Evolutionary conservation across 1,140 invertebrate genomes (phyloP), one percentile per base, ranked within the genome.

Genomic region (Pseudomyrmex gracilis): DNA sequence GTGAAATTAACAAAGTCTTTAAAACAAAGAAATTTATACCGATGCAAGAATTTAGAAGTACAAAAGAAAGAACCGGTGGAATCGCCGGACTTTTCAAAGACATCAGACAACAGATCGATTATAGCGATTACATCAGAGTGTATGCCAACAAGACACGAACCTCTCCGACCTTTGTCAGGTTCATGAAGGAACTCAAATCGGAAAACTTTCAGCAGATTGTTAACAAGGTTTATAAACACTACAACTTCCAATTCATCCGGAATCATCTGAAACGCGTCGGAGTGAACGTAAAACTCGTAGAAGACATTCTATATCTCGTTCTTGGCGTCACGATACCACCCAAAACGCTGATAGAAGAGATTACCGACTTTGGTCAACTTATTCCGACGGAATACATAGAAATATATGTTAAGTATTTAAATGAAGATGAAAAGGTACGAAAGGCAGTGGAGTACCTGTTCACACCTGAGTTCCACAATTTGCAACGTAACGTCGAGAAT

Each of bases 371-470:
- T 22, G 0, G 80, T 0, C 5, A 24, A 0, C 57, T 92, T 1
- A 0, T 92, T 0, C 90, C 90, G 0, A 0, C 57, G 0, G 15
- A 89, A 17, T 83, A 89, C 1, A 0, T 73, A 0, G 3, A 49
- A 0, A 73, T 91, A 43, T 10, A 77, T 10, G 0, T 80, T 0
- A 34, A 73, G 0, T 90, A 89, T 47, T 0, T 88, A n/a, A 61
- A 77, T 1, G 82, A 90, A 45, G 91, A 92, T 34, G 55, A 92
- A 58, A 34, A 85, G 9, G 85, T 92, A 0, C 83, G 83, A 20
- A 22, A 61, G 0, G 86, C 85, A 9, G 1, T 84, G 0, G 0
- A 9, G 0, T 91, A 78, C 43, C 12, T 87, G 0, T 53, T 82
- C 45, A 77, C 83, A 13, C 8, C 84, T 0, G 87, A 90, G 8